Base-by-base conservation (phyloP, 2,888 invertebrate genomes). In the Tortricodes alternella region DNA sequence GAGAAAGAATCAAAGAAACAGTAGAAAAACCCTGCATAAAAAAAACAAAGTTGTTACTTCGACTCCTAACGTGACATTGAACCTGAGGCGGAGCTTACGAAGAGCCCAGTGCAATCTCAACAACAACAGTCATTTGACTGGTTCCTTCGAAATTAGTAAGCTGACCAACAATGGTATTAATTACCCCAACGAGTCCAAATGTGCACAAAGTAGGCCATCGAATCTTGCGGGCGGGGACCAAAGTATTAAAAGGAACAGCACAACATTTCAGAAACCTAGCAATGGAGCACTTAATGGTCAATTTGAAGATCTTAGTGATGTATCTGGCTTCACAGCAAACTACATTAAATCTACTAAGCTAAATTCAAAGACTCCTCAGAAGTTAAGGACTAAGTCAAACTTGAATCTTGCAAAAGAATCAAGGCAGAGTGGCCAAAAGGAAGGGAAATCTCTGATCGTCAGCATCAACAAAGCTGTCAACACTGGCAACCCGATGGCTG, bases 291-390 rank as follows among this genome's bases (percentile, higher is more conserved):
- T 64, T 1, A 86, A 86, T 68, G 83, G 84, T 6, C 80, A 84
- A 48, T 86, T 83, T 74, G 89, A 89, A 58, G 89, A 90, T 46
- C 60, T 85, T 13, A 90, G 90, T 72, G 90, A 90, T 74, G 86
- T 90, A 2, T 90, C 90, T 27, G 90, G 90, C 0, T 86, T 89
- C 53, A 90, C 90, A 18, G 90, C 89, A 2, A 90, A 88, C 64
- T 91, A 91, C 60, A 91, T 91, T 23, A 75, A 88, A 24, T 91
- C 91, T 13, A 89, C 90, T 11, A 91, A 89, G 67, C 62, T 87
- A 11, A 78, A 83, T 58, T 74, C 81, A 34, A 88, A 82, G 67
- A 78, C 78, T 53, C 71, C 80, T 15, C 73, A 76, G 27, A 86
- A 83, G 65, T 60, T 80, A 19, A 79, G 80, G 59, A 78, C 71